A percentile compares a stretch with the other conserved stretches of the same genome.
These are phyloP conservation scores for Melitaea cinxia DNA, from an alignment of 1,140 invertebrate genomes.

Conservation along the genomic window DNA sequence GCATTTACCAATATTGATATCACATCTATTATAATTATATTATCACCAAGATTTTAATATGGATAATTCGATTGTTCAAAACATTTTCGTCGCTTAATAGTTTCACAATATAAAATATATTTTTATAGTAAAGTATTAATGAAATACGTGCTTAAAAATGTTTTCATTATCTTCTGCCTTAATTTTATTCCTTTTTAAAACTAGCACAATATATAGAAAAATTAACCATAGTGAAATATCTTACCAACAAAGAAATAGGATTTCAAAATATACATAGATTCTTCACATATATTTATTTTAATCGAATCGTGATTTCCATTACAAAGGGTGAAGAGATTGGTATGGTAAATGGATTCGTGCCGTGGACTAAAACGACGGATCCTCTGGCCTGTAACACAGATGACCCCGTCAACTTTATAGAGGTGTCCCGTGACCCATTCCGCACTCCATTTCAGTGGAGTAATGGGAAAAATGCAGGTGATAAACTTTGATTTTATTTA, in stretches of 20 bases:
- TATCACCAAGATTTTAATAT: too few relatives aligned
- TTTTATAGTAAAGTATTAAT: too few relatives aligned
- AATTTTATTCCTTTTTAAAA: too few relatives aligned
- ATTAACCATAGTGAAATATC: too few relatives aligned
- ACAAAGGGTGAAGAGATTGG: constrained; percentile 87
- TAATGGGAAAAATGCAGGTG: constrained; percentile 83
- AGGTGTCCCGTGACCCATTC: constrained; percentile 84
- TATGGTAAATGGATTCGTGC: constrained; percentile 86
- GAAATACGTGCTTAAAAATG: too few relatives aligned
- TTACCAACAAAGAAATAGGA: background rate
- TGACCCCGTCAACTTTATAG: constrained; percentile 75
- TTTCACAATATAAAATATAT: too few relatives aligned
- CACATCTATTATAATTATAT: too few relatives aligned
- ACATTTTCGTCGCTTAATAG: too few relatives aligned
- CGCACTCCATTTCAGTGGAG: constrained; percentile 91
- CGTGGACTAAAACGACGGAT: constrained; percentile 70
- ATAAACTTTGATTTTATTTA: background rate
- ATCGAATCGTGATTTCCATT: constrained; percentile 10
- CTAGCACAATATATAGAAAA: too few relatives aligned
- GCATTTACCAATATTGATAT: too few relatives aligned
- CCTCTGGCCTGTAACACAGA: constrained; percentile 69
- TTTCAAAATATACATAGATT: background rate
- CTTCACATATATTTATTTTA: constrained; percentile 3
- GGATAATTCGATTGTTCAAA: too few relatives aligned
- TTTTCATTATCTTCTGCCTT: too few relatives aligned